A percentile compares a stretch with the other conserved stretches of the same genome.
Conservation (phyloP, 2,797 vertebrate genomes). For the Pangasius macronema region DNA sequence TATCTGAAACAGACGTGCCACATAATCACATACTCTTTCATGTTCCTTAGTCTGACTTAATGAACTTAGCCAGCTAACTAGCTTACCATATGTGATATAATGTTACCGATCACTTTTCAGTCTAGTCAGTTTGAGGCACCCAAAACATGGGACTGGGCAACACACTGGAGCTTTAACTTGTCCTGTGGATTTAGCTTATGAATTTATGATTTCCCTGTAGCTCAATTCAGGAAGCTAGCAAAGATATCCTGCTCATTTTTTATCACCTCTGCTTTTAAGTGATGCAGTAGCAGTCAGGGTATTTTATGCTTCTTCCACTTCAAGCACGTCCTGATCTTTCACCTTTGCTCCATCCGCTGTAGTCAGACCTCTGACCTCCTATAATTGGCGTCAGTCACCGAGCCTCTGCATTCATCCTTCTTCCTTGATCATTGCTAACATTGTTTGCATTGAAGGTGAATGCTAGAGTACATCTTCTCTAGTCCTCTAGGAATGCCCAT, state of each 20-base stretch:
- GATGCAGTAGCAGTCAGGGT: not conserved
- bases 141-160: not conserved
- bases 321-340: not conserved
- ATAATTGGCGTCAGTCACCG: not conserved
- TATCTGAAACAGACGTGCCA: not conserved
- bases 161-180: not conserved
- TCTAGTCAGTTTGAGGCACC: not conserved
- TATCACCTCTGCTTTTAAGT: not conserved
- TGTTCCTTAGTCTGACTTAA: not conserved
- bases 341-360: not conserved
- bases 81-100: not conserved
- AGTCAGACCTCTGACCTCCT: slow-evolving; percentile 7
- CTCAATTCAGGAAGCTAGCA: slow-evolving; percentile 32
- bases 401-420: not conserved
- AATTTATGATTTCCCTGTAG: not conserved
- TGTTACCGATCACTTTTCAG: not conserved
- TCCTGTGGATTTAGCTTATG: not conserved
- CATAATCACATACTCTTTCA: not conserved
- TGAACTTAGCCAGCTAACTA: not conserved
- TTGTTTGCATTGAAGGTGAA: slow-evolving; percentile 14
- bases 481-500: slow-evolving; percentile 42
- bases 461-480: slow-evolving; percentile 27
- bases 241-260: not conserved
- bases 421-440: slow-evolving; percentile 3
- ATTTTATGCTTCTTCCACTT: not conserved